A percentile compares a stretch with the other conserved stretches of the same genome.
Evolutionary conservation across 2,113 vertebrate genomes (phyloP).

Genomic region (Labrus mixtus): DNA sequence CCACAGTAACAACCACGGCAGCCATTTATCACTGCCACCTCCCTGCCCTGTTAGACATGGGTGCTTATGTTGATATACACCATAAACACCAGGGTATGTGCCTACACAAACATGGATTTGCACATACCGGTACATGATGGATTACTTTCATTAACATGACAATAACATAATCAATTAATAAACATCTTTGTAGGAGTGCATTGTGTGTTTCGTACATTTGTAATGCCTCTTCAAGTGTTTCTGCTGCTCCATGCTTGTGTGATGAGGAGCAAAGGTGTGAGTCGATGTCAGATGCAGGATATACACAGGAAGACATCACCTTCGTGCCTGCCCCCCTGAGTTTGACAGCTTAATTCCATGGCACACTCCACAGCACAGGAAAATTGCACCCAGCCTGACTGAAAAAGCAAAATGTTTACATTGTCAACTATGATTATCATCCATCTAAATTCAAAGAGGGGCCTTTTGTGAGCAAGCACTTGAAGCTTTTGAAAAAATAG

Average conservation of each 20-base stretch:
- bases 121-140: constrained; percentile 39
- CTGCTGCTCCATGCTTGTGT: background rate
- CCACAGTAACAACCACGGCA: constrained; percentile 70
- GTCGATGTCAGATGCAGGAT: constrained; percentile 48
- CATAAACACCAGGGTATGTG: constrained; percentile 30
- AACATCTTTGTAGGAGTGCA: constrained; percentile 1
- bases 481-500: constrained; percentile 54
- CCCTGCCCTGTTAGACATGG: constrained; percentile 60
- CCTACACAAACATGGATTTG: constrained; percentile 16
- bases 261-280: constrained; percentile 15
- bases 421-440: constrained; percentile 76
- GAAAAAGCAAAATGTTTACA: constrained; percentile 73
- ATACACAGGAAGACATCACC: constrained; percentile 69
- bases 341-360: constrained; percentile 77
- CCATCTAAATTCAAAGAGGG: constrained; percentile 70
- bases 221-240: constrained; percentile 2
- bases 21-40: constrained; percentile 73
- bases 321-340: constrained; percentile 28
- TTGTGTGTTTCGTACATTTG: constrained; percentile 4
- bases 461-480: constrained; percentile 70
- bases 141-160: constrained; percentile 46
- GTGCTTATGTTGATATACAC: constrained; percentile 49
- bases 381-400: constrained; percentile 67
- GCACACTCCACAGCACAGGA: constrained; percentile 63
- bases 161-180: constrained; percentile 45